Percentiles rank a stretch among this genome's conserved stretches.
Evolutionary conservation across 2,113 vertebrate genomes (phyloP).

Genomic region (Paracanthobrama guichenoti): DNA sequence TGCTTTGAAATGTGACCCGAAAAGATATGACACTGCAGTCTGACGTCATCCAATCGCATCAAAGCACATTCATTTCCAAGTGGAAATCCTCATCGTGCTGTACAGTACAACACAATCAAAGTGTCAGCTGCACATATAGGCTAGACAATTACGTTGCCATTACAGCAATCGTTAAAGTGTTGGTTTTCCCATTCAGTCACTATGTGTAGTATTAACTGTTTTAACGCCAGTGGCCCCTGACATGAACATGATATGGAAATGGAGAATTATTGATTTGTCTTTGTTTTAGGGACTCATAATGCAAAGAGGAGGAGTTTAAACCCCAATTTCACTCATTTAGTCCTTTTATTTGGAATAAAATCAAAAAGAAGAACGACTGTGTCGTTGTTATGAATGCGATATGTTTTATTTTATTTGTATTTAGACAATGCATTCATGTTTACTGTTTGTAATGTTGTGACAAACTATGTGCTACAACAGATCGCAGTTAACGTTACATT

Average conservation of each 20-base stretch:
- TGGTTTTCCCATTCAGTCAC: background rate
- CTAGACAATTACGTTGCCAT: background rate
- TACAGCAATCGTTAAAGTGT: background rate
- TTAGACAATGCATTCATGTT: background rate
- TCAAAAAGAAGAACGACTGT: background rate
- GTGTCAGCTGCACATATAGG: background rate
- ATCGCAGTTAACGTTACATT: slow-evolving; percentile 62
- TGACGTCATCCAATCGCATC: slow-evolving; percentile 32
- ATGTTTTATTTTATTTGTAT: background rate
- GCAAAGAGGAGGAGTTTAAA: background rate
- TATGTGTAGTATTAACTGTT: background rate
- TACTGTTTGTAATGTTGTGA: background rate
- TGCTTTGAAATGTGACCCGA: background rate
- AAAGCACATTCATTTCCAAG: background rate
- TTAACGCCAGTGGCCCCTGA: background rate
- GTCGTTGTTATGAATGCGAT: background rate
- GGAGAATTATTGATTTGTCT: background rate
- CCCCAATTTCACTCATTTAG: background rate
- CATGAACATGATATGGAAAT: background rate
- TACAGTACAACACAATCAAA: background rate
- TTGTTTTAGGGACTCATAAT: background rate
- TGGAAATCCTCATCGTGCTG: background rate
- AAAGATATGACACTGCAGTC: slow-evolving; percentile 31
- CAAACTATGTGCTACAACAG: background rate
- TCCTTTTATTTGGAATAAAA: background rate